Evolutionary conservation across 2,888 invertebrate genomes (phyloP).

Genomic region (Meiosimyza platycephala): DNA sequence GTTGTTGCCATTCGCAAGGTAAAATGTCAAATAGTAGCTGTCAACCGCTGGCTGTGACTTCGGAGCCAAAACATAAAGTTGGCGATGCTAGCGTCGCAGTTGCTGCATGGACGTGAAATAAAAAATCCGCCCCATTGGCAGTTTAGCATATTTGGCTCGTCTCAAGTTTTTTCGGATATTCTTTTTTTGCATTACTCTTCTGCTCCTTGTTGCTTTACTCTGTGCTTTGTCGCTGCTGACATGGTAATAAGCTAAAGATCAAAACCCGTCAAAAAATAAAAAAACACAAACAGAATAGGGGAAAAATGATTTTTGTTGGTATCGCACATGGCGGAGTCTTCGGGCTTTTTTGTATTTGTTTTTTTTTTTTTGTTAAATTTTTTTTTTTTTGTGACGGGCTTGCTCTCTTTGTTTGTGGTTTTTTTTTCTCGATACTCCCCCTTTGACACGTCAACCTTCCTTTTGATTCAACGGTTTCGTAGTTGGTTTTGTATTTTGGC

Average conservation of each 20-base stretch:
- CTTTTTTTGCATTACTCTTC: conserved; percentile 25
- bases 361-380: conserved; percentile 28
- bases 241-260: conserved; percentile 64
- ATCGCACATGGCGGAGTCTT: background rate
- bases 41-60: conserved; percentile 58
- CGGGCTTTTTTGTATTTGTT: background rate
- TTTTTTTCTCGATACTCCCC: background rate
- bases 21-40: conserved; percentile 65
- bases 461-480: background rate
- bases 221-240: conserved; percentile 48
- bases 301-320: background rate
- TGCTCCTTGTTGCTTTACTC: conserved; percentile 36
- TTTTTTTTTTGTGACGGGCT: conserved; percentile 20
- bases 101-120: conserved; percentile 45
- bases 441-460: background rate
- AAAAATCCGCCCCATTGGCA: conserved; percentile 55
- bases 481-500: conserved; percentile 16
- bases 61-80: conserved; percentile 45
- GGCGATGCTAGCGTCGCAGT: conserved; percentile 38
- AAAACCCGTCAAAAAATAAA: conserved; percentile 45
- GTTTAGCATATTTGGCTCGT: conserved; percentile 30
- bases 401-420: conserved; percentile 23
- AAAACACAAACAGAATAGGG: background rate
- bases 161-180: background rate
- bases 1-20: conserved; percentile 53